Evolutionary conservation across 2,113 vertebrate genomes (phyloP), one percentile per base, ranked within the genome.

Genomic region (Chaenogobius annularis): DNA sequence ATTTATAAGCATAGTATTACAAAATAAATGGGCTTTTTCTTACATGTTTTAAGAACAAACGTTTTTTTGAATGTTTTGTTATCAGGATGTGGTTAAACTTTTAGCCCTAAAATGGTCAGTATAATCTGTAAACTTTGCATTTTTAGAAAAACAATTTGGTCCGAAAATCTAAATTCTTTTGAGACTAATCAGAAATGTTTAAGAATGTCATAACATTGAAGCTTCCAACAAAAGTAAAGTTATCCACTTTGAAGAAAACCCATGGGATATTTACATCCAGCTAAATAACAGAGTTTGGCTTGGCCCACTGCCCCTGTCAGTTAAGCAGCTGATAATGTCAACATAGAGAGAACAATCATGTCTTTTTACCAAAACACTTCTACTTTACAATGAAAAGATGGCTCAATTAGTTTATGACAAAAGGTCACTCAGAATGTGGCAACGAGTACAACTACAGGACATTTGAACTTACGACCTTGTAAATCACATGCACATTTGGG

Each of bases 51-150:
- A 10, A 11, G 61, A 63, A 40, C n/a, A 40, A 19, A 43, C 17
- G 12, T 63, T 17, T 81, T n/a, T 31, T 31, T 31, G 26, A 31
- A 31, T 87, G 80, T 72, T 63, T 88, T 89, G 83, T 88, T 87
- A 84, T 88, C 76, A 75, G 85, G 81, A 89, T 92, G 86, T 79
- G 88, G 87, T 79, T 84, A 85, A 88, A 91, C 77, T 74, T 87
- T 80, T 66, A 70, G 77, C 40, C 78, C 62, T 48, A 70, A 82
- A 74, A 68, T 74, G 66, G 83, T 88, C 40, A 15, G 40, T 68
- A 56, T 14, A 85, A 83, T 83, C 77, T 19, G 1, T 43, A 62
- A 66, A 79, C 83, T 83, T 88, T 79, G 61, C 44, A 48, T 20
- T 31, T 59, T 66, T 68, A 47, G 63, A 63, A 54, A 19, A 8